Evolutionary conservation across 2,888 invertebrate genomes (phyloP), one percentile per base, ranked within the genome.

Genomic region (Aphrophora alni): DNA sequence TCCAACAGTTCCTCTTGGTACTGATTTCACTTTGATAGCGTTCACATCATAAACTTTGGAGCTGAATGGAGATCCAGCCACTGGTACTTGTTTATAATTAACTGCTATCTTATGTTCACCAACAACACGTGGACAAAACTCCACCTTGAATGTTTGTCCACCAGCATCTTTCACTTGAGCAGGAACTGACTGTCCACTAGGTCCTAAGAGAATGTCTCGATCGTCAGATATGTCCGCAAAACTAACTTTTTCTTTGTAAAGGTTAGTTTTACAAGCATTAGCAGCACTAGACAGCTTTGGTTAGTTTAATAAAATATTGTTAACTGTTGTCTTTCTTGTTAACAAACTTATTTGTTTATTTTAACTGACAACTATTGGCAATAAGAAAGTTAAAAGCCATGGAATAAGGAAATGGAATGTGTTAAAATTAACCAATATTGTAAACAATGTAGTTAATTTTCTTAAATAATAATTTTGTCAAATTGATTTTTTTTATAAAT

Each of bases 41-140:
- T 94, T 93, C 10, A 98, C 96, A 87, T 98, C 98, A 87, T 98
- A 98, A 3, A 98, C 97, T 91, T 98, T 97, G 85, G 97, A 95
- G 85, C 95, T 94, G 89, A 98, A 98, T 5, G 98, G 98, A 87
- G 97, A 97, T 73, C 98, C 98, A 26, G 94, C 94, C 82, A 97
- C 95, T 14, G 97, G 94, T 86, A 92, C 89, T 84, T 94, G 94
- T 70, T 86, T 86, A 87, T 93, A 94, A 82, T 93, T 93, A 83
- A 98, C 96, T 86, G 95, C 94, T 83, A 98, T 95, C 82, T 95
- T 92, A 88, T 98, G 97, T 87, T 97, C 97, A 72, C 98, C 98
- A 82, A 98, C 97, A 75, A 95, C 93, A 85, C 94, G 90, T 14
- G 98, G 98, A 82, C 95, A 94, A 88, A 98, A 98, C 88, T 98